These are phyloP conservation scores for Luperina testacea DNA, from an alignment of 2,888 invertebrate species.

Conservation along the genomic window DNA sequence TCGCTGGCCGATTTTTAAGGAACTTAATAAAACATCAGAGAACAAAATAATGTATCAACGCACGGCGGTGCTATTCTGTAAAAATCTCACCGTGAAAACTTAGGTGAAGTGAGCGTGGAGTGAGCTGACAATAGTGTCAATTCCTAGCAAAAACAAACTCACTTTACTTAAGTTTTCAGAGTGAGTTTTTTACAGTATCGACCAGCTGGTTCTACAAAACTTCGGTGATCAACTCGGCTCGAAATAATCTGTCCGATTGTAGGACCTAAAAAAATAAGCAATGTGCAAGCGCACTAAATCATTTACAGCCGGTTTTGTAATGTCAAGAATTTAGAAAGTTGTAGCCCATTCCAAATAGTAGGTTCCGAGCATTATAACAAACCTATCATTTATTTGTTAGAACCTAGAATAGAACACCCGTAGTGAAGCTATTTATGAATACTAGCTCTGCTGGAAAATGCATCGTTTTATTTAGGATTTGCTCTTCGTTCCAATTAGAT, in stretches of 20 bases:
- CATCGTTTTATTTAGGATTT: constrained; percentile 43
- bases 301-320: not conserved
- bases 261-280: not conserved
- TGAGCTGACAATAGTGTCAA: too few relatives aligned
- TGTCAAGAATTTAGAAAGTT: not conserved
- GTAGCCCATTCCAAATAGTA: not conserved
- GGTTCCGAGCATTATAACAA: not conserved
- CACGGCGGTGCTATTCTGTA: too few relatives aligned
- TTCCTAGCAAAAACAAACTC: too few relatives aligned
- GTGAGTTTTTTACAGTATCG: too few relatives aligned
- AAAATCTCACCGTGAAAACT: too few relatives aligned
- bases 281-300: not conserved
- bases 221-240: not conserved
- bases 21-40: not conserved
- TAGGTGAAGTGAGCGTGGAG: too few relatives aligned
- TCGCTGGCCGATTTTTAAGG: not conserved
- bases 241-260: not conserved
- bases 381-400: not conserved
- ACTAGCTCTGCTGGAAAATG: constrained; percentile 1
- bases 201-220: too few relatives aligned
- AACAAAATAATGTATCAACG: not conserved
- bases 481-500: constrained; percentile 54
- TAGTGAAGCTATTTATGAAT: constrained; percentile 3
- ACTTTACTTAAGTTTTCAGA: too few relatives aligned
- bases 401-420: not conserved